These are phyloP conservation scores for Heterodera filipjevi DNA, from an alignment of 2,888 invertebrate species.

Conservation along the genomic window DNA sequence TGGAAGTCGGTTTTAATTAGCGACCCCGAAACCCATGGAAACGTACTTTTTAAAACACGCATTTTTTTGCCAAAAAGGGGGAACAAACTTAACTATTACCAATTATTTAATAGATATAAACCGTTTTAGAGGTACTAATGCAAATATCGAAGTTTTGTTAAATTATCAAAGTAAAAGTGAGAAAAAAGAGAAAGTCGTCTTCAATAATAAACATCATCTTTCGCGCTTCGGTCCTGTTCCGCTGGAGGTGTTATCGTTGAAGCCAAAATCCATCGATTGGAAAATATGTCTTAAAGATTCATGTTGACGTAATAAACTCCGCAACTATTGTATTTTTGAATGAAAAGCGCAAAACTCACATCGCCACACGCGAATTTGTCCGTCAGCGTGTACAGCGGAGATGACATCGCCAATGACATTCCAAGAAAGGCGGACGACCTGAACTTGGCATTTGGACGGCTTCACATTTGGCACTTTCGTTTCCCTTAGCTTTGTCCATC, in stretches of 20 bases:
- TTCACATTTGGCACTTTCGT: not conserved
- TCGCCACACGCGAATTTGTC: conserved; percentile 36
- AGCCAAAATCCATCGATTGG: conserved; percentile 29
- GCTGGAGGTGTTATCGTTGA: conserved; percentile 25
- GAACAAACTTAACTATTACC: too few species aligned
- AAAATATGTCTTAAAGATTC: conserved; percentile 29
- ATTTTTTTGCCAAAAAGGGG: too few species aligned
- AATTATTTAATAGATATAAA: too few species aligned
- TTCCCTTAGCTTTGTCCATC: not conserved
- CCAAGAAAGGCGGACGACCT: conserved; percentile 35
- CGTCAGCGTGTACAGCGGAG: conserved; percentile 35
- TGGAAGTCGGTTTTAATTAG: too few species aligned
- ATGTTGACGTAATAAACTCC: too few species aligned
- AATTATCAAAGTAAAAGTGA: not conserved
- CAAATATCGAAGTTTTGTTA: too few species aligned
- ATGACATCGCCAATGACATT: conserved; percentile 37
- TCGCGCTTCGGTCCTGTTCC: conserved; percentile 24
- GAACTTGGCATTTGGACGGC: too few species aligned
- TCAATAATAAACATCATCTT: conserved; percentile 33
- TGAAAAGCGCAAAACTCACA: too few species aligned
- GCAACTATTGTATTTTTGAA: too few species aligned
- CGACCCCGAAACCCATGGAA: too few species aligned
- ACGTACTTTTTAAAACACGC: too few species aligned
- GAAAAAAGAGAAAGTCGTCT: conserved; percentile 4
- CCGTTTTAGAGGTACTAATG: too few species aligned